These are phyloP conservation scores for Catostomus latipinnis DNA, from an alignment of 2,797 vertebrate genomes.

Conservation along the genomic window DNA sequence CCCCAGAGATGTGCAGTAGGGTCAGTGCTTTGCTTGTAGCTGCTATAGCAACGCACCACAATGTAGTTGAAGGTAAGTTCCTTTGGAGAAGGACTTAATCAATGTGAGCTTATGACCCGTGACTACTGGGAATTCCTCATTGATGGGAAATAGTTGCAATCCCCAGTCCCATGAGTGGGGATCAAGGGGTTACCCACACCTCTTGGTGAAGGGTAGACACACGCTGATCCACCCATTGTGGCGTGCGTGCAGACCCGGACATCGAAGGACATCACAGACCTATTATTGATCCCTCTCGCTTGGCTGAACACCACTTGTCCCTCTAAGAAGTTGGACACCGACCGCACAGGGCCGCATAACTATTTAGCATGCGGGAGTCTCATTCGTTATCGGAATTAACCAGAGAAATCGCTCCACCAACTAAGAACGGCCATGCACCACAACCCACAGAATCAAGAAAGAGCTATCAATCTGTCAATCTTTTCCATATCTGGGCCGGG, in stretches of 20 bases:
- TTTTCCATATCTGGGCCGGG: constrained; percentile 2
- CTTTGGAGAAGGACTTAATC: too few species aligned
- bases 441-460: constrained; percentile 57
- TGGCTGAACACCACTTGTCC: not conserved
- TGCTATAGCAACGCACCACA: too few species aligned
- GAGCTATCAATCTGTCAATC: constrained; percentile 53
- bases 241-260: too few species aligned
- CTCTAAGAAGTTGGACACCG: too few species aligned
- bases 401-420: constrained; percentile 48
- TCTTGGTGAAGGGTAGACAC: not conserved
- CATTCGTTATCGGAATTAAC: constrained; percentile 36
- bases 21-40: too few species aligned
- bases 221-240: too few species aligned
- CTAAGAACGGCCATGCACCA: constrained; percentile 44
- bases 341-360: too few species aligned
- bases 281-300: not conserved
- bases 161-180: constrained; percentile 8
- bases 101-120: too few species aligned
- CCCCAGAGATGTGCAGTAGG: too few species aligned
- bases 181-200: not conserved
- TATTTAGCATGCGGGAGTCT: constrained; percentile 4
- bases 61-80: too few species aligned
- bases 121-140: too few species aligned
- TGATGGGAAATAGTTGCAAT: not conserved
- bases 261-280: too few species aligned